phyloP scores from a whole-genome alignment of 2,113 vertebrate species.

The Penelope pileata region DNA sequence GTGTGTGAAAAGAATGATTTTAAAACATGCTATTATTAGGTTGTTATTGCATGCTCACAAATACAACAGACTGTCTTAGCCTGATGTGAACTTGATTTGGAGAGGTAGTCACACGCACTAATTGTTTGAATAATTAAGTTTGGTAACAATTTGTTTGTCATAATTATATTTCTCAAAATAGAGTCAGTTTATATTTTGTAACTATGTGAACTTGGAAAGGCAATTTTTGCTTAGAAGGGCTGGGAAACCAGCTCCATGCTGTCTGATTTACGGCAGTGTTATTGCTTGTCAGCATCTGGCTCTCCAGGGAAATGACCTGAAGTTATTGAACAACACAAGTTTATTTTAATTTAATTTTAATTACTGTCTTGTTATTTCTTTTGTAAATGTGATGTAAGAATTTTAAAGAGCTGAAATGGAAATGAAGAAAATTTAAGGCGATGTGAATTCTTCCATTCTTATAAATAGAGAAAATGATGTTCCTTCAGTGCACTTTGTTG shows the following conservation, averaged over 20 bases:
- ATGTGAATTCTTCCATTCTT: constrained; percentile 64
- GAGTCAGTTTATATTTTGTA: constrained; percentile 75
- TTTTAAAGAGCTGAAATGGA: constrained; percentile 70
- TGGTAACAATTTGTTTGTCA: constrained; percentile 81
- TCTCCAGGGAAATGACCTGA: constrained; percentile 69
- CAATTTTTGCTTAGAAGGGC: constrained; percentile 8
- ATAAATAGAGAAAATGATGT: constrained; percentile 56
- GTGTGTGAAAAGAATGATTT: constrained; percentile 62
- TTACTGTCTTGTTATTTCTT: constrained; percentile 73
- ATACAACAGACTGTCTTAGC: constrained; percentile 81
- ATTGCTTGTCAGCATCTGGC: constrained; percentile 40
- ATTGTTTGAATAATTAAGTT: constrained; percentile 92
- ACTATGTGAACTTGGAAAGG: constrained; percentile 74
- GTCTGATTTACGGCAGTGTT: not conserved
- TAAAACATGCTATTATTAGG: constrained; percentile 80
- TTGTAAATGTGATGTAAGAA: constrained; percentile 72
- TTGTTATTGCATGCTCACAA: constrained; percentile 85
- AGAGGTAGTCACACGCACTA: constrained; percentile 86
- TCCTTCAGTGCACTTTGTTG: not conserved
- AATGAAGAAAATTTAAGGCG: constrained; percentile 63
- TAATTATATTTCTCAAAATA: constrained; percentile 80
- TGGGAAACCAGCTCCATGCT: not conserved
- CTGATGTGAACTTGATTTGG: constrained; percentile 88
- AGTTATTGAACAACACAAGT: constrained; percentile 72
- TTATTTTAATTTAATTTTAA: constrained; percentile 69